A percentile compares a stretch with the other conserved stretches of the same genome.
These are phyloP conservation scores for Agonum fuliginosum DNA, from an alignment of 2,888 invertebrate genomes.

Conservation along the genomic window DNA sequence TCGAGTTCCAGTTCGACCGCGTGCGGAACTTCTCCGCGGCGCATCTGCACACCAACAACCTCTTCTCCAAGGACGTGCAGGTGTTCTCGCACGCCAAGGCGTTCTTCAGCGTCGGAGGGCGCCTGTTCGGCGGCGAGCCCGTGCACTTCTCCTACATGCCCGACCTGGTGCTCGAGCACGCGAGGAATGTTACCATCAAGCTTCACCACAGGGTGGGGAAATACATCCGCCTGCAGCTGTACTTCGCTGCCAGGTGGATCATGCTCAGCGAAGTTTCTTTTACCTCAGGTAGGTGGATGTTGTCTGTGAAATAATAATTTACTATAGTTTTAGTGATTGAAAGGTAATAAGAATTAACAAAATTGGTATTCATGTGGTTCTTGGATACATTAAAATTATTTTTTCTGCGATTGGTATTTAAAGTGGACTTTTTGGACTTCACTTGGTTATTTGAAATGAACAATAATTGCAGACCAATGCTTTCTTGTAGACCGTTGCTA, in stretches of 20 bases:
- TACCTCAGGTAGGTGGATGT: slow-evolving; percentile 86
- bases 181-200: slow-evolving; percentile 87
- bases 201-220: slow-evolving; percentile 85
- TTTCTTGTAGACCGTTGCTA: too few relatives aligned
- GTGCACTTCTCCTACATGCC: slow-evolving; percentile 86
- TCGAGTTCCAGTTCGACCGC: slow-evolving; percentile 86
- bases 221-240: slow-evolving; percentile 84
- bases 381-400: too few relatives aligned
- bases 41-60: slow-evolving; percentile 85
- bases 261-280: slow-evolving; percentile 91
- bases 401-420: too few relatives aligned
- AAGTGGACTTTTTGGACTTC: too few relatives aligned
- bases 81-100: slow-evolving; percentile 87
- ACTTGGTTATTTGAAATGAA: too few relatives aligned
- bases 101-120: slow-evolving; percentile 84
- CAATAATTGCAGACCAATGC: too few relatives aligned
- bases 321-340: too few relatives aligned
- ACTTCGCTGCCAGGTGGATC: slow-evolving; percentile 89
- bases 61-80: slow-evolving; percentile 85
- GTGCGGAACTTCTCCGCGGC: slow-evolving; percentile 85
- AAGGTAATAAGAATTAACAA: too few relatives aligned
- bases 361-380: too few relatives aligned
- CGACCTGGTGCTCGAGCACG: slow-evolving; percentile 84
- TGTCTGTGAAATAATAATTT: too few relatives aligned
- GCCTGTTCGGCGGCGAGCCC: slow-evolving; percentile 82